These are phyloP conservation scores for Scomber colias DNA, from an alignment of 2,113 vertebrate genomes.

Conservation along the genomic window DNA sequence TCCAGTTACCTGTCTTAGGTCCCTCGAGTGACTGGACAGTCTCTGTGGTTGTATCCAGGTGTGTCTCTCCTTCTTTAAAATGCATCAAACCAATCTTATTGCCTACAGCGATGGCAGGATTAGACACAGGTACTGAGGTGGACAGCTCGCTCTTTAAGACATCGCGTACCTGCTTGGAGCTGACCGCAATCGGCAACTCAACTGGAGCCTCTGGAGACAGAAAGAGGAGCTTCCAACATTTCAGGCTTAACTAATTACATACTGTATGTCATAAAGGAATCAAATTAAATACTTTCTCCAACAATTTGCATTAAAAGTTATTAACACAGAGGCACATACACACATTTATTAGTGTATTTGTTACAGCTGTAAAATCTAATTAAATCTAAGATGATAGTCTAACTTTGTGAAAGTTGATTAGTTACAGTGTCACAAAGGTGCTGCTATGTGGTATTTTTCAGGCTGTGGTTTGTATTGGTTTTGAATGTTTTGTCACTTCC, in stretches of 20 bases:
- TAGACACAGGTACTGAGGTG: conserved; percentile 83
- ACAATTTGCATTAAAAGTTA: background rate
- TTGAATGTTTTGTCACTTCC: background rate
- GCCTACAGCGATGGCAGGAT: conserved; percentile 69
- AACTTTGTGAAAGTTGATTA: too few relatives aligned
- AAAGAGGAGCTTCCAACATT: background rate
- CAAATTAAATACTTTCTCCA: background rate
- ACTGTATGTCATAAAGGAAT: background rate
- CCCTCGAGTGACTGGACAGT: conserved; percentile 58
- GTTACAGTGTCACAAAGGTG: background rate
- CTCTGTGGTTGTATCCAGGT: conserved; percentile 52
- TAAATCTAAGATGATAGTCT: background rate
- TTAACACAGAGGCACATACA: background rate
- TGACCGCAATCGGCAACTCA: conserved; percentile 83
- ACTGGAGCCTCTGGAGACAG: conserved; percentile 71
- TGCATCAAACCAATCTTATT: conserved; percentile 66
- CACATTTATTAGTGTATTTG: too few relatives aligned
- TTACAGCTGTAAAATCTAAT: background rate
- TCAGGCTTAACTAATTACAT: background rate
- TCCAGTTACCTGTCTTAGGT: conserved; percentile 68
- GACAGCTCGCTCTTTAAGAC: conserved; percentile 85
- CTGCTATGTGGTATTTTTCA: background rate
- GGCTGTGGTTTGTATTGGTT: background rate
- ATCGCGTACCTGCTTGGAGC: conserved; percentile 86
- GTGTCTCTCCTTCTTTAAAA: conserved; percentile 71